These are phyloP conservation scores for Cuniculus paca DNA, from an alignment of 2,797 vertebrate genomes.

Conservation along the genomic window DNA sequence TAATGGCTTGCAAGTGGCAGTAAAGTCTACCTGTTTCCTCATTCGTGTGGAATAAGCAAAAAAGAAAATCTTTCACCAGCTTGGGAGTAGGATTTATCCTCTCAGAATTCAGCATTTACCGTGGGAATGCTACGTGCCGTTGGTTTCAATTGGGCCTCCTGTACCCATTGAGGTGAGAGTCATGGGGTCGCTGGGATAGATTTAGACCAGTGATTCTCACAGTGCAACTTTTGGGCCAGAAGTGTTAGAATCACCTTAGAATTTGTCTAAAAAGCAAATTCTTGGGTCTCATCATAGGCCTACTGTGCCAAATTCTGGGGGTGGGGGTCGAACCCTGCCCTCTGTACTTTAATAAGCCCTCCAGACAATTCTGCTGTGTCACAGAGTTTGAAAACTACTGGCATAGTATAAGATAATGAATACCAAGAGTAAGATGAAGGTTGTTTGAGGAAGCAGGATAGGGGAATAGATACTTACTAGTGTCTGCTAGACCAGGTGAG, in stretches of 20 bases:
- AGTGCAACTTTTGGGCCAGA: neutral
- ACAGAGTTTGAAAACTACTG: neutral
- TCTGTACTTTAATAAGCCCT: neutral
- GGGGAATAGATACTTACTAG: neutral
- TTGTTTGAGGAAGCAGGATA: neutral
- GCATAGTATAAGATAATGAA: neutral
- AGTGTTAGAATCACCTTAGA: neutral
- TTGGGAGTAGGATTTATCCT: neutral
- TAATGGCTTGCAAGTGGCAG: neutral
- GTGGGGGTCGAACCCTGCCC: accelerated
- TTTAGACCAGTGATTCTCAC: neutral
- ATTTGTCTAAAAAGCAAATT: neutral
- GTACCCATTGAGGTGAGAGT: neutral
- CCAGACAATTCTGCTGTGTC: neutral
- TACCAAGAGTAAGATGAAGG: neutral
- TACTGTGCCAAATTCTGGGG: neutral
- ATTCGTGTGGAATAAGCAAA: neutral
- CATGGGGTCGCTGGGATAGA: neutral
- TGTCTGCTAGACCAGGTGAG: neutral
- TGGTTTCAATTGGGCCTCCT: neutral
- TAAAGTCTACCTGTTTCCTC: neutral
- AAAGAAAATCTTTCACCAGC: neutral
- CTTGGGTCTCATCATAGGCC: neutral
- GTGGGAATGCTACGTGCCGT: accelerated
- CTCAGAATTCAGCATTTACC: neutral